Evolutionary conservation across 2,113 vertebrate species (phyloP).

Genomic region (Tursiops truncatus): DNA sequence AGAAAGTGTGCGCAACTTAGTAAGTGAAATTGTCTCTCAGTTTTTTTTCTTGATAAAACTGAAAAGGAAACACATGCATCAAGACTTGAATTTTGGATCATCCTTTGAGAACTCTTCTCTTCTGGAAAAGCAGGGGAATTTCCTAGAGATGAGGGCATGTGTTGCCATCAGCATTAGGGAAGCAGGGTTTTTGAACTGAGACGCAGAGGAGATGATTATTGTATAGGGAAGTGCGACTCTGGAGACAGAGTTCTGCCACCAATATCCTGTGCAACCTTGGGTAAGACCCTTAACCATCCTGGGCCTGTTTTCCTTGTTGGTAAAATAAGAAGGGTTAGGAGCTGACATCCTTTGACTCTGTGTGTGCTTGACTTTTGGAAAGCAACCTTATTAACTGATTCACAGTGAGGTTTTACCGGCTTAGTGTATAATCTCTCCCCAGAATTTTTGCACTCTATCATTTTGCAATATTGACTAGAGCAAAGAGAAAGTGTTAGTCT

Average conservation of each 20-base stretch:
- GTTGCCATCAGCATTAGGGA: background rate
- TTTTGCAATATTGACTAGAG: slow-evolving; percentile 18
- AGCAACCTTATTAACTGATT: slow-evolving; percentile 39
- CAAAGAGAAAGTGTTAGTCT: slow-evolving; percentile 34
- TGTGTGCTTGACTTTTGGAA: slow-evolving; percentile 10
- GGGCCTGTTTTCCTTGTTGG: background rate
- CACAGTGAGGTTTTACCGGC: background rate
- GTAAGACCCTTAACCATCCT: background rate
- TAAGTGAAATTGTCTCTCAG: background rate
- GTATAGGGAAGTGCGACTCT: background rate
- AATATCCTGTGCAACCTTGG: background rate
- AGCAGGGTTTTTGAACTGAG: background rate
- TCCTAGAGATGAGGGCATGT: background rate
- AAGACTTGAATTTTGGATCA: slow-evolving; percentile 25
- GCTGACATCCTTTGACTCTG: background rate
- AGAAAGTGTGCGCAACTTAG: background rate
- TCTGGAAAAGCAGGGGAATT: background rate
- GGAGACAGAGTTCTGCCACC: background rate
- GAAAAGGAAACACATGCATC: background rate
- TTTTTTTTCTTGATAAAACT: slow-evolving; percentile 34
- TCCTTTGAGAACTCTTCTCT: slow-evolving; percentile 16
- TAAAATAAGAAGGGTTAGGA: background rate
- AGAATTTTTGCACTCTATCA: background rate
- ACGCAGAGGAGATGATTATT: background rate
- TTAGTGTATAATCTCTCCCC: slow-evolving; percentile 30